A percentile compares a stretch with the other conserved stretches of the same genome.
Conservation (phyloP, 2,113 vertebrate genomes). For the Siniperca chuatsi region DNA sequence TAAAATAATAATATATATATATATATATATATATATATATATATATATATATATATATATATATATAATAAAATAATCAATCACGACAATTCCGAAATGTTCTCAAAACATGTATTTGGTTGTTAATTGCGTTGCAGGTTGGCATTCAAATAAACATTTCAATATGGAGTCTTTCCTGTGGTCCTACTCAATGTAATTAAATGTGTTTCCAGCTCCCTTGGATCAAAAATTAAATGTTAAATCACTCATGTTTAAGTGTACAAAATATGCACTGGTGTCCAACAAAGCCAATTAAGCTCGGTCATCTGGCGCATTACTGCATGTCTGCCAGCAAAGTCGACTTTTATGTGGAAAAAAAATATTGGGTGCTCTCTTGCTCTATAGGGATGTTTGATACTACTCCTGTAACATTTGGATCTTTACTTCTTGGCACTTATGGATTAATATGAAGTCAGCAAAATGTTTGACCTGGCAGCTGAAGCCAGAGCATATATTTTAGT, state of each 20-base stretch:
- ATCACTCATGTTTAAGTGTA: slow-evolving; percentile 35
- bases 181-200: slow-evolving; percentile 22
- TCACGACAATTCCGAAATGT: neutral
- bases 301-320: slow-evolving; percentile 67
- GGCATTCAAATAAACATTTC: slow-evolving; percentile 7
- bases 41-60: no score
- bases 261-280: slow-evolving; percentile 38
- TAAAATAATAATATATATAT: no score
- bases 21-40: no score
- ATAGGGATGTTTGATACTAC: slow-evolving; percentile 52
- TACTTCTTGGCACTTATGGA: slow-evolving; percentile 36
- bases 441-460: slow-evolving; percentile 56
- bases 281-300: slow-evolving; percentile 72
- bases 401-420: slow-evolving; percentile 43
- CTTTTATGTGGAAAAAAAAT: slow-evolving; percentile 25
- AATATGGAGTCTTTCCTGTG: slow-evolving; percentile 1
- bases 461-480: slow-evolving; percentile 53
- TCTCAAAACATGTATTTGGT: neutral
- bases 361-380: slow-evolving; percentile 38
- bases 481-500: slow-evolving; percentile 56
- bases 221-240: slow-evolving; percentile 52
- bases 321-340: slow-evolving; percentile 57
- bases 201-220: slow-evolving; percentile 43
- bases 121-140: neutral
- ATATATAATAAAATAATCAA: neutral